phyloP scores from a whole-genome alignment of 1,140 invertebrate species.

The Drosophila nigromelanica region DNA sequence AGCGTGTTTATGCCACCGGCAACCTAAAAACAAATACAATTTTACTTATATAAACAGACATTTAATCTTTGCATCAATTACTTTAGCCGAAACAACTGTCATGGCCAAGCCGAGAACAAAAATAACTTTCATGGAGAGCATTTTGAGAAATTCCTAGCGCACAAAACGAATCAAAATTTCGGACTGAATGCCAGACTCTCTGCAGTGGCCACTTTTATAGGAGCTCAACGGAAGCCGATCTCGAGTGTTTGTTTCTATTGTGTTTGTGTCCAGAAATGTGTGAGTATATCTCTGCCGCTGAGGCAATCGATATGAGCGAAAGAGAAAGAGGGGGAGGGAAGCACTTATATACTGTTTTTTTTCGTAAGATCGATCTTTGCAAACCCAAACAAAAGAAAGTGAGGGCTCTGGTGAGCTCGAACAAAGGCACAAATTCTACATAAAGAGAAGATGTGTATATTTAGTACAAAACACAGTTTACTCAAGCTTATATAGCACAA shows the following conservation, averaged over 20 bases:
- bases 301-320: background rate
- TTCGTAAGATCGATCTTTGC: no score
- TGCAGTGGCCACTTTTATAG: constrained; percentile 14
- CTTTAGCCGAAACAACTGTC: constrained; percentile 5
- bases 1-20: background rate
- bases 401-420: no score
- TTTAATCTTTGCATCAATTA: constrained; percentile 3
- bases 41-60: background rate
- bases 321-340: background rate
- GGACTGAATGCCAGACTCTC: constrained; percentile 2
- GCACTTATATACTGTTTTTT: background rate
- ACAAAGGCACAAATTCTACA: no score
- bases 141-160: background rate
- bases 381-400: no score
- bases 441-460: no score
- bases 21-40: no score
- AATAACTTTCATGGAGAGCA: constrained; percentile 22
- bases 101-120: constrained; percentile 13
- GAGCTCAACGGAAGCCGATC: background rate
- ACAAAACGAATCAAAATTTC: background rate
- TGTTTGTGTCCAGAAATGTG: background rate
- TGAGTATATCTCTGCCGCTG: background rate
- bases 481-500: no score
- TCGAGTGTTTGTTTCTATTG: background rate
- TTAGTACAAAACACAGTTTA: no score